Evolutionary conservation across 2,888 invertebrate species (phyloP).

Genomic region (Schizotus pectinicornis): DNA sequence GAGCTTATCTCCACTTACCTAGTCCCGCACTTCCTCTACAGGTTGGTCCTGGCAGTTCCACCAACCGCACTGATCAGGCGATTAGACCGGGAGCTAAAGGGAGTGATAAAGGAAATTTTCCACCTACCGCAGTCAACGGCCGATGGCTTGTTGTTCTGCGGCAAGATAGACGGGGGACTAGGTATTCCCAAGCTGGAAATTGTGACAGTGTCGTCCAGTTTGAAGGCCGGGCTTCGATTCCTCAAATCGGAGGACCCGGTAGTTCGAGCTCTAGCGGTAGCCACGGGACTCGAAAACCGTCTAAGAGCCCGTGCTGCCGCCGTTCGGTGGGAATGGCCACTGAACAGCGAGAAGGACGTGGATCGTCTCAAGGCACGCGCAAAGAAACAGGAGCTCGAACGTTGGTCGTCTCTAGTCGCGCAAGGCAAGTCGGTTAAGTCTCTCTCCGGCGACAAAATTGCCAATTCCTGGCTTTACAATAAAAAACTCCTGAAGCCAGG

Average conservation of each 20-base stretch:
- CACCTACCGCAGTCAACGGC: slow-evolving; percentile 41
- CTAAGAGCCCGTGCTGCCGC: slow-evolving; percentile 30
- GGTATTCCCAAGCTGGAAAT: slow-evolving; percentile 43
- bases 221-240: slow-evolving; percentile 33
- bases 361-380: slow-evolving; percentile 14
- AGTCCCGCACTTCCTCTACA: slow-evolving; percentile 52
- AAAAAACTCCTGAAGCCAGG: slow-evolving; percentile 40
- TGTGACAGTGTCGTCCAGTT: slow-evolving; percentile 25
- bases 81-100: slow-evolving; percentile 42
- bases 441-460: slow-evolving; percentile 35
- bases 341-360: slow-evolving; percentile 8
- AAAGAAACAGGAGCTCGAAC: slow-evolving; percentile 37
- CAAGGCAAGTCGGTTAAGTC: slow-evolving; percentile 41
- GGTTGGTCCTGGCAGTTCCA: slow-evolving; percentile 45
- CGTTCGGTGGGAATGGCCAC: slow-evolving; percentile 35
- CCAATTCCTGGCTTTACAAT: slow-evolving; percentile 39
- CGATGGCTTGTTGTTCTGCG: slow-evolving; percentile 40
- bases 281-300: slow-evolving; percentile 34
- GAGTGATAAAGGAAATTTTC: slow-evolving; percentile 36
- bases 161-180: slow-evolving; percentile 46
- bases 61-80: slow-evolving; percentile 29
- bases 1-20: slow-evolving; percentile 49
- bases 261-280: slow-evolving; percentile 38
- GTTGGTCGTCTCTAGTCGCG: slow-evolving; percentile 37
- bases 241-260: slow-evolving; percentile 33